A percentile compares a stretch with the other conserved stretches of the same genome.
Evolutionary conservation across 1,140 invertebrate genomes (phyloP).

Genomic region (Orius insidiosus): DNA sequence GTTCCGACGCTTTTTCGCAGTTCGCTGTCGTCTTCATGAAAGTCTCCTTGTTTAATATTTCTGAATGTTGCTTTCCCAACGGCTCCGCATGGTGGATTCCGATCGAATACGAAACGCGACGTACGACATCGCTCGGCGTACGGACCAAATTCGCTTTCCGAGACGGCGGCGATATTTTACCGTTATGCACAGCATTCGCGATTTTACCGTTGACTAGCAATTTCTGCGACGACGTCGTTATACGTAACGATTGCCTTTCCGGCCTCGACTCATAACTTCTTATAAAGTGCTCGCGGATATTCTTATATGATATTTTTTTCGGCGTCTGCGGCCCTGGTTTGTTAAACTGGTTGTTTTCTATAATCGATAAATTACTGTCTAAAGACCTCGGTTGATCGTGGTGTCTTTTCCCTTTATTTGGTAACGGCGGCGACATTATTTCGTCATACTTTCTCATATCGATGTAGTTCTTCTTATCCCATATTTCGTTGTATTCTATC

Average conservation of each 20-base stretch:
- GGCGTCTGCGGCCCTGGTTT: constrained; percentile 20
- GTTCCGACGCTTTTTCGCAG: neutral
- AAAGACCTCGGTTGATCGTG: constrained; percentile 18
- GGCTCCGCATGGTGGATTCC: constrained; percentile 13
- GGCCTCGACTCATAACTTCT: constrained; percentile 6
- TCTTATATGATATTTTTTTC: constrained; percentile 12
- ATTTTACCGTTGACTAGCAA: constrained; percentile 32
- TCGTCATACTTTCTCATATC: constrained; percentile 8
- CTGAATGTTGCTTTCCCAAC: neutral
- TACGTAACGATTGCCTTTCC: constrained; percentile 17
- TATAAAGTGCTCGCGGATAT: constrained; percentile 14
- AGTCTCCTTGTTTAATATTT: neutral
- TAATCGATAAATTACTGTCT: constrained; percentile 17
- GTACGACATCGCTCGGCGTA: constrained; percentile 15
- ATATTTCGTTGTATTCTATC: constrained; percentile 12
- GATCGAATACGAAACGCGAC: constrained; percentile 8
- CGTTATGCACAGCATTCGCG: constrained; percentile 18
- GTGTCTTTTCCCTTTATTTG: constrained; percentile 3
- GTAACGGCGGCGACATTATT: constrained; percentile 17
- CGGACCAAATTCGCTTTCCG: constrained; percentile 12
- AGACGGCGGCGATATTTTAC: constrained; percentile 16
- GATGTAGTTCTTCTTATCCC: constrained; percentile 14
- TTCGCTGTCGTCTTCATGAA: neutral
- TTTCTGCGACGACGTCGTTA: constrained; percentile 26
- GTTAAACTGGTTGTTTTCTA: constrained; percentile 17